A percentile compares a stretch with the other conserved stretches of the same genome.
phyloP scores from a whole-genome alignment of 1,140 invertebrate genomes.

The Tenebrio molitor region DNA sequence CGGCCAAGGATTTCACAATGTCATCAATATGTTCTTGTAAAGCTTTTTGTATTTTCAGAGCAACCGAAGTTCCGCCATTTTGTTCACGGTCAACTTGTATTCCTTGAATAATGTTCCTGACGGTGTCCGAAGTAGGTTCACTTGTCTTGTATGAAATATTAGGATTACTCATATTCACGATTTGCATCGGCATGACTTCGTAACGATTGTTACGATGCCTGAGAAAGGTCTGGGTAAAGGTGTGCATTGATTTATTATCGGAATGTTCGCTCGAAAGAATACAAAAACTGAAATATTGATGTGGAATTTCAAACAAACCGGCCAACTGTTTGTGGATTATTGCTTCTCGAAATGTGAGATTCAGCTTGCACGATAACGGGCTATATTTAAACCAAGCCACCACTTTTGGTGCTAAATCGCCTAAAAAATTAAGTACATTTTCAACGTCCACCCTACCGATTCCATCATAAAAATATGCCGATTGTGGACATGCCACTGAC shows the following conservation, averaged over 20 bases:
- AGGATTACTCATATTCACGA: conserved; percentile 61
- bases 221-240: conserved; percentile 60
- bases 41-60: conserved; percentile 59
- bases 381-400: conserved; percentile 52
- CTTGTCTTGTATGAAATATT: conserved; percentile 59
- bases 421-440: conserved; percentile 41
- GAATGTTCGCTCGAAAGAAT: conserved; percentile 53
- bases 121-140: conserved; percentile 52
- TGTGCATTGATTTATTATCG: conserved; percentile 54
- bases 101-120: conserved; percentile 55
- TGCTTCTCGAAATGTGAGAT: conserved; percentile 50
- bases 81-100: conserved; percentile 56
- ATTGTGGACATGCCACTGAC: conserved; percentile 45
- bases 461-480: conserved; percentile 48
- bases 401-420: conserved; percentile 32
- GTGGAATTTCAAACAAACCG: conserved; percentile 49
- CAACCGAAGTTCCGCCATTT: conserved; percentile 52
- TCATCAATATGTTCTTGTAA: conserved; percentile 58
- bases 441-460: conserved; percentile 39
- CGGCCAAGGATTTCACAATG: conserved; percentile 50
- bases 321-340: conserved; percentile 48
- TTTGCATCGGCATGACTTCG: conserved; percentile 58
- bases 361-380: conserved; percentile 31
- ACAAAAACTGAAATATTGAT: conserved; percentile 58
- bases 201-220: conserved; percentile 54